Conservation (phyloP, 2,888 invertebrate genomes). For the Arenicola marina region DNA sequence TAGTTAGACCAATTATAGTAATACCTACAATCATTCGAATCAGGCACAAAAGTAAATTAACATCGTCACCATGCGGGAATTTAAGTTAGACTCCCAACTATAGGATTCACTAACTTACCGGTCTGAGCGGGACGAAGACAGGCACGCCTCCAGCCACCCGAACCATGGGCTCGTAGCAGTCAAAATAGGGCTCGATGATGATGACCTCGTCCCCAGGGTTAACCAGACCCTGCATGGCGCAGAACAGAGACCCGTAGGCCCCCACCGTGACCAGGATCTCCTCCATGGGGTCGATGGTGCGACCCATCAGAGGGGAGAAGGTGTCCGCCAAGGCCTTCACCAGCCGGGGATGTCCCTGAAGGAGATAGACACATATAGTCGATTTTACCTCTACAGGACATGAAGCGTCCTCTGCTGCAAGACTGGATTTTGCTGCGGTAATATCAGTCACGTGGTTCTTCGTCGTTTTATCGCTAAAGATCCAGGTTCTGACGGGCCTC, state of each 20-base stretch:
- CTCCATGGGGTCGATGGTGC: constrained; percentile 79
- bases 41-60: too few species aligned
- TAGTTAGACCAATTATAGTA: too few species aligned
- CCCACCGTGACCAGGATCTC: constrained; percentile 90
- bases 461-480: too few species aligned
- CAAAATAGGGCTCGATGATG: constrained; percentile 97
- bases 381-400: too few species aligned
- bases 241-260: constrained; percentile 92
- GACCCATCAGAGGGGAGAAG: constrained; percentile 78
- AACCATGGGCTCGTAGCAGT: constrained; percentile 97
- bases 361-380: not conserved
- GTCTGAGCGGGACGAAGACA: constrained; percentile 74
- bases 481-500: not conserved
- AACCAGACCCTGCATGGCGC: constrained; percentile 83
- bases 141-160: constrained; percentile 83
- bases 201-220: constrained; percentile 77
- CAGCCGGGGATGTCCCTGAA: constrained; percentile 87
- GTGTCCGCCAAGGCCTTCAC: constrained; percentile 82
- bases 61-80: too few species aligned
- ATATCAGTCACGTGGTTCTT: too few species aligned
- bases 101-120: too few species aligned
- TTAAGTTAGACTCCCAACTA: too few species aligned
- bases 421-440: too few species aligned
- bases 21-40: too few species aligned
- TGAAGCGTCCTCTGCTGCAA: too few species aligned